Evolutionary conservation across 2,888 invertebrate species (phyloP), one percentile per base, ranked within the genome.

Genomic region (Hydriomena furcata): DNA sequence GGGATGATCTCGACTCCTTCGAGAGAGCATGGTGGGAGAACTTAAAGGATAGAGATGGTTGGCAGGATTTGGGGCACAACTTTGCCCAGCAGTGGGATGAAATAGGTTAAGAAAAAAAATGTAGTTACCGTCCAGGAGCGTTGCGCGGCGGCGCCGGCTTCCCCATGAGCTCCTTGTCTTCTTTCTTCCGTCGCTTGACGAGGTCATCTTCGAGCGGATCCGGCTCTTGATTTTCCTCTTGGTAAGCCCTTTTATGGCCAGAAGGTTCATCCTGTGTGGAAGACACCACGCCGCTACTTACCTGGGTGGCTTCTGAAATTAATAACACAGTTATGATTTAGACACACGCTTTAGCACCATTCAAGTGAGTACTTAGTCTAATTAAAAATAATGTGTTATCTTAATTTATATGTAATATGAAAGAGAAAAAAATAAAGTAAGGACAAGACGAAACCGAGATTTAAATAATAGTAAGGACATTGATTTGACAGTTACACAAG

Each of bases 181-280:
- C 92, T n/a, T 94, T 91, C 77, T 95, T 94, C 76, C 96, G 96
- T 44, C 94, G 92, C 60, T 94, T 94, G 27, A 90, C 91, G 43
- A 94, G 94, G 8, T 95, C 94, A 61, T 96, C 96, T 21, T 91
- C 87, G 4, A 68, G 66, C 2, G 91, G 84, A 6, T 92, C 93
- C 8, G 80, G 73, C 37, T 84, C 90, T 11, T 94, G 94, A 47
- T 71, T 79, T 23, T 94, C 94, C 27, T 92, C 68, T 87, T 61
- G 23, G 40, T 81, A 78, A 8, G 68, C 55, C 51, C 82, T 72
- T 57, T 84, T 83, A 36, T 57, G 66, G 6, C 66, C 61, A 45
- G 68, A 58, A 43, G 72, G 60, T 52, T 89, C 90, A 60, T 86
- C 88, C 64, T 88, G 88, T 25, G 82, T 79, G 28, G 86, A 82